Base-by-base conservation (phyloP, 2,888 invertebrate genomes). In the Ypsolopha sequella region DNA sequence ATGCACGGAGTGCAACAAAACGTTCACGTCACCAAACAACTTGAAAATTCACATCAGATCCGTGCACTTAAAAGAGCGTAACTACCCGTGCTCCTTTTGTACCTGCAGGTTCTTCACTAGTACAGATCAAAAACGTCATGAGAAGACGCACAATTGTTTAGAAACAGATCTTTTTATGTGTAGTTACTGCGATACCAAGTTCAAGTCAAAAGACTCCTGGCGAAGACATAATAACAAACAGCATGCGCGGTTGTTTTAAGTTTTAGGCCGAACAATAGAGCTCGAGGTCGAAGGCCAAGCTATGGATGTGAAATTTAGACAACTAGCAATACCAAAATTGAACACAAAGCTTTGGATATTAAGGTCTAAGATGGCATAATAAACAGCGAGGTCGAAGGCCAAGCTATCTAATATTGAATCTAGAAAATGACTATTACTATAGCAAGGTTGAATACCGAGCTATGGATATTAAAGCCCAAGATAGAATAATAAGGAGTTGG, bases 261-360 rank as follows among this genome's bases (percentile, higher is more conserved):
- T 54, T 34, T 80, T 80, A 0, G 82, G 81, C 55, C 80, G 80
- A 0, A 74, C 75, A 24, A 24, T 3, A 3, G 4, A 24, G 24
- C 2, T 2, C 24, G 24, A 24, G 24, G n/a, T n/a, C n/a, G n/a
- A n/a, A n/a, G n/a, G n/a, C n/a, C n/a, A n/a, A n/a, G n/a, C n/a
- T n/a, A n/a, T n/a, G n/a, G n/a, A n/a, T n/a, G n/a, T n/a, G n/a
- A 24, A 24, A 24, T 4, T n/a, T n/a, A n/a, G 24, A 24, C 24
- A 3, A 24, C 4, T 24, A 3, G n/a, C 24, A 24, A 4, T 24
- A 24, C 2, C 24, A 24, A 24, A 4, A 4, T 4, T 24, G 24
- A 24, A 24, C 4, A 24, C 24, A 2, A 4, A 24, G 24, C 24
- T 24, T 3, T 24, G 24, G 4, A 24, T 24, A n/a, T n/a, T n/a